Percentiles rank a stretch among this genome's conserved stretches.
phyloP scores from a whole-genome alignment of 2,113 vertebrate species.

The Monopterus albus region DNA sequence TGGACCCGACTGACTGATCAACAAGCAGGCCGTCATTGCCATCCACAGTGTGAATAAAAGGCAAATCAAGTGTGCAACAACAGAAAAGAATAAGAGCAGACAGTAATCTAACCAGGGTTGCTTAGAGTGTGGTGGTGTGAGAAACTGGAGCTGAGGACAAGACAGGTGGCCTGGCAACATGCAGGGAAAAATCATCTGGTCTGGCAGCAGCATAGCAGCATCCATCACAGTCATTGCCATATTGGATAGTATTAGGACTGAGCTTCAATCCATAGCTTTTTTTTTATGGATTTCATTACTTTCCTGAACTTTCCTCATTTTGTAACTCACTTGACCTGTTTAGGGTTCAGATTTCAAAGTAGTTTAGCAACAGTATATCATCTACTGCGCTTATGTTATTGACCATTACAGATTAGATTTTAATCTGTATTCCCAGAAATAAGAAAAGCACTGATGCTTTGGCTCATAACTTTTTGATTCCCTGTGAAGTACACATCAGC shows the following conservation, averaged over 20 bases:
- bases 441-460: conserved; percentile 12
- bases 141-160: conserved; percentile 16
- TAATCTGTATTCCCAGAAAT: not conserved
- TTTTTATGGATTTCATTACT: conserved; percentile 60
- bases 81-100: not conserved
- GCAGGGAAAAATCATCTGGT: conserved; percentile 30
- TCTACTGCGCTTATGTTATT: conserved; percentile 25
- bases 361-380: not conserved
- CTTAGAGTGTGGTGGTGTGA: too few species aligned
- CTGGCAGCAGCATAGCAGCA: conserved; percentile 3
- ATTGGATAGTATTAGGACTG: conserved; percentile 52
- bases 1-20: not conserved
- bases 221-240: conserved; percentile 21
- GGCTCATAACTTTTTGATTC: conserved; percentile 38
- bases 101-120: too few species aligned
- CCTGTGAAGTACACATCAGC: conserved; percentile 44
- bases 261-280: conserved; percentile 39
- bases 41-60: too few species aligned
- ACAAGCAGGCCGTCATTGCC: not conserved
- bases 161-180: conserved; percentile 32
- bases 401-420: conserved; percentile 14
- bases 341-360: conserved; percentile 13
- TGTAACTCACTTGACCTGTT: conserved; percentile 1
- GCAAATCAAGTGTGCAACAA: too few species aligned
- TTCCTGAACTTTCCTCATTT: conserved; percentile 20